These are phyloP conservation scores for Xenentodon cancila DNA, from an alignment of 2,797 vertebrate genomes.

Conservation along the genomic window DNA sequence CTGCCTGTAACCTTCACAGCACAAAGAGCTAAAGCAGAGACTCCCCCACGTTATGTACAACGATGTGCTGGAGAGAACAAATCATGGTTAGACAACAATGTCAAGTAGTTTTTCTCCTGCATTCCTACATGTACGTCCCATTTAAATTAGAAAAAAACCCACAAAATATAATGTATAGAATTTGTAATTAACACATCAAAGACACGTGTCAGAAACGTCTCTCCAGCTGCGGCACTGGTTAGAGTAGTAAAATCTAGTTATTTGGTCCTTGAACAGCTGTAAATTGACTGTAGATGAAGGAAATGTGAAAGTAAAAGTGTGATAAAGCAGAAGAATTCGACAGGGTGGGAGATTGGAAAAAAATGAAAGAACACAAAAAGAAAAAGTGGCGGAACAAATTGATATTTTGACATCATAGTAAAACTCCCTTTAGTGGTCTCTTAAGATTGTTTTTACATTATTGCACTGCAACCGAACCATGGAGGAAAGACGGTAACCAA, in stretches of 20 bases:
- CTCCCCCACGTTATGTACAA: too few relatives aligned
- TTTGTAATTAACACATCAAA: not conserved
- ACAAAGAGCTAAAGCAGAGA: too few relatives aligned
- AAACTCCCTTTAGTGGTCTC: slow-evolving; percentile 49
- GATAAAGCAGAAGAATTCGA: not conserved
- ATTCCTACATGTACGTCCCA: too few relatives aligned
- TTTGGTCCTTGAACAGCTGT: slow-evolving; percentile 64
- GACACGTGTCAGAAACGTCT: slow-evolving; percentile 3
- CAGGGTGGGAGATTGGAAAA: not conserved
- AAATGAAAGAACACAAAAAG: not conserved
- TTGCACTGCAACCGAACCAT: slow-evolving; percentile 47
- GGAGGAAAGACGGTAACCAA: slow-evolving; percentile 38
- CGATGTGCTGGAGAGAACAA: too few relatives aligned
- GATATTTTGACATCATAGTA: slow-evolving; percentile 52
- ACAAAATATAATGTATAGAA: too few relatives aligned
- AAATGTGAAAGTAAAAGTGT: not conserved
- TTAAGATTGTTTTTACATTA: slow-evolving; percentile 41
- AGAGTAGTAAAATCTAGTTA: slow-evolving; percentile 16
- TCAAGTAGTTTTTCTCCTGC: too few relatives aligned
- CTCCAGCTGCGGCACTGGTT: slow-evolving; percentile 1
- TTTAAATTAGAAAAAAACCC: too few relatives aligned
- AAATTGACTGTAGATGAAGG: slow-evolving; percentile 7
- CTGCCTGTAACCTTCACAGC: too few relatives aligned
- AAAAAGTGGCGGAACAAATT: slow-evolving; percentile 51
- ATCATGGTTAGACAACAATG: too few relatives aligned